Conservation (phyloP, 2,113 vertebrate genomes). For the Cricetomys ansorgei region DNA sequence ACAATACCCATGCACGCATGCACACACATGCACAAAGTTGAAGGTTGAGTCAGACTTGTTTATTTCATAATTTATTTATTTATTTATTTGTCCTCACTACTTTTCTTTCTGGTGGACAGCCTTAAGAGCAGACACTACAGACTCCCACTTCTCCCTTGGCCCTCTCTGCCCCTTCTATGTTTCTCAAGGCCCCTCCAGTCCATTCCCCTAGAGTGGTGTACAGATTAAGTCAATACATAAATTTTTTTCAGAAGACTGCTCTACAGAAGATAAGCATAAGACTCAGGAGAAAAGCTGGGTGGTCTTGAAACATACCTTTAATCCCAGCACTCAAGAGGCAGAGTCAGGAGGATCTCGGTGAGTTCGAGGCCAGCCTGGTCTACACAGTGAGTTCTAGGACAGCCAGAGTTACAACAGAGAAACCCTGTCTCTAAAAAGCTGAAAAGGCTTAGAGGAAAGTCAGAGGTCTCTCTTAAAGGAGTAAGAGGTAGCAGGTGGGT, state of each 20-base stretch:
- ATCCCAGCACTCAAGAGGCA: too few relatives aligned
- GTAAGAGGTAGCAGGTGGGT: background rate
- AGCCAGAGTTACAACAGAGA: too few relatives aligned
- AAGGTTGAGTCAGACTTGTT: background rate
- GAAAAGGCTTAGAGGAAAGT: background rate
- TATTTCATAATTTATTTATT: background rate
- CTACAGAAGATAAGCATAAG: background rate
- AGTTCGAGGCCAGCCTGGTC: too few relatives aligned
- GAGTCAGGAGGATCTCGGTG: too few relatives aligned
- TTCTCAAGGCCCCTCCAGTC: background rate
- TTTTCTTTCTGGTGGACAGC: background rate
- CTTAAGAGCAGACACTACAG: accelerated
- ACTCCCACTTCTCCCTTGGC: background rate
- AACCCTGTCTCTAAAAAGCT: too few relatives aligned
- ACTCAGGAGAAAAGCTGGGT: background rate
- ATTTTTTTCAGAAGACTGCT: background rate
- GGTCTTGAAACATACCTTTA: too few relatives aligned
- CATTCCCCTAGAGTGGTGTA: background rate
- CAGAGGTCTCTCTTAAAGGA: background rate
- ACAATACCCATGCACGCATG: background rate
- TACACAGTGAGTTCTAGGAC: too few relatives aligned
- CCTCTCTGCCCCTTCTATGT: too few relatives aligned
- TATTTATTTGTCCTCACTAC: background rate
- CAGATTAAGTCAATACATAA: background rate
- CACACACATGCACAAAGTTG: background rate